Evolutionary conservation across 2,888 invertebrate species (phyloP), one percentile per base, ranked within the genome.

Genomic region (Argyresthia albistria): DNA sequence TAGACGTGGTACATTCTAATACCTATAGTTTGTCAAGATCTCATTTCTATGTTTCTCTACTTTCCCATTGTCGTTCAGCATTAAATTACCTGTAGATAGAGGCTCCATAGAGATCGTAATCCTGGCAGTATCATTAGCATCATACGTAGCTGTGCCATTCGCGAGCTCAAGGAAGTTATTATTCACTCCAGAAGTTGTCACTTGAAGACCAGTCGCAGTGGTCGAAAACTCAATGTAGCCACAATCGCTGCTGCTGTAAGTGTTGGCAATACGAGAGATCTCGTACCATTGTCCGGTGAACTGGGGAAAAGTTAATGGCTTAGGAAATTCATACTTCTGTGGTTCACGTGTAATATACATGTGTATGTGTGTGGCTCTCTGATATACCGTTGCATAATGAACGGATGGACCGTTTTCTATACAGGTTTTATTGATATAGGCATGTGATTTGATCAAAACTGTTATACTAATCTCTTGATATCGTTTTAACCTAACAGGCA

Each of bases 211-310:
- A 4, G 9, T 50, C 1, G 53, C 53, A 12, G 47, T 53, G 9
- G 52, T 53, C 0, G 49, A 54, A 9, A 82, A 57, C 4, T 67
- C 57, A 12, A 75, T 56, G 0, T 52, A 55, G 0, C 77, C 66
- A 54, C 84, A 86, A n/a, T 78, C 76, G 0, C 68, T 72, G 0
- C 55, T 61, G 48, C 65, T 63, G 0, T 53, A 53, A 0, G 56
- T 51, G 16, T 62, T 67, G 9, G 62, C 67, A 0, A 75, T 57
- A 15, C 74, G 65, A 8, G 62, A 57, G 12, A 69, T 54, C 47
- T 79, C 81, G 57, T 69, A 65, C 84, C 83, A 86, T 52, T 50
- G 59, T 43, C 79, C 80, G 45, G 62, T 35, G 53, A 81, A 77
- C 84, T 84, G 59, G 46, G 49, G 58, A 54, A 51, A 57, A 58